phyloP scores from a whole-genome alignment of 2,797 vertebrate species.

The Alauda arvensis region DNA sequence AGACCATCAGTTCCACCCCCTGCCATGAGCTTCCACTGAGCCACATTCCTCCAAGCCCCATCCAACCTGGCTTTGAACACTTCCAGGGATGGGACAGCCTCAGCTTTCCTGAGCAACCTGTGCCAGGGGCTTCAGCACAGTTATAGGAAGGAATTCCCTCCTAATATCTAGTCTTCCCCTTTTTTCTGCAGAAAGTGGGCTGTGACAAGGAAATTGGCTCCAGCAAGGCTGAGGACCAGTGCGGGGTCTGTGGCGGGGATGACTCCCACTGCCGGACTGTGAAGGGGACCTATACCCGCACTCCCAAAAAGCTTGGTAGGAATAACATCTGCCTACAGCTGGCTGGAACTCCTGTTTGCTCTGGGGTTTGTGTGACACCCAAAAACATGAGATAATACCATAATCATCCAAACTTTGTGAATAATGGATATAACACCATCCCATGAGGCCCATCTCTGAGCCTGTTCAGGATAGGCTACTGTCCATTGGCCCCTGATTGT shows the following conservation, averaged over 20 bases:
- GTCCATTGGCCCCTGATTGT: background rate
- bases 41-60: background rate
- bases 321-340: background rate
- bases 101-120: background rate
- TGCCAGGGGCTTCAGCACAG: background rate
- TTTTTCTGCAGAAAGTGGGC: slow-evolving; percentile 86
- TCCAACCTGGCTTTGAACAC: background rate
- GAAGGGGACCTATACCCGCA: slow-evolving; percentile 91
- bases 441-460: background rate
- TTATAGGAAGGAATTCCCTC: background rate
- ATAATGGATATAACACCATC: background rate
- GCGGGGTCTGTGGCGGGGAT: slow-evolving; percentile 93
- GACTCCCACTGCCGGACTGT: slow-evolving; percentile 94
- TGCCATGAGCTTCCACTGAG: background rate
- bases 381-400: rapidly evolving
- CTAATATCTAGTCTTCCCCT: background rate
- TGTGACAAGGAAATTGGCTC: slow-evolving; percentile 96
- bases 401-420: background rate
- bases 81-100: background rate
- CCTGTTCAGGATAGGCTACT: background rate
- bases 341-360: background rate
- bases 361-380: background rate
- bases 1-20: background rate
- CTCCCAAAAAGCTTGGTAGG: slow-evolving; percentile 93
- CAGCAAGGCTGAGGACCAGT: slow-evolving; percentile 91